These are phyloP conservation scores for Intellagama lesueurii DNA, from an alignment of 2,797 vertebrate species.

Conservation along the genomic window DNA sequence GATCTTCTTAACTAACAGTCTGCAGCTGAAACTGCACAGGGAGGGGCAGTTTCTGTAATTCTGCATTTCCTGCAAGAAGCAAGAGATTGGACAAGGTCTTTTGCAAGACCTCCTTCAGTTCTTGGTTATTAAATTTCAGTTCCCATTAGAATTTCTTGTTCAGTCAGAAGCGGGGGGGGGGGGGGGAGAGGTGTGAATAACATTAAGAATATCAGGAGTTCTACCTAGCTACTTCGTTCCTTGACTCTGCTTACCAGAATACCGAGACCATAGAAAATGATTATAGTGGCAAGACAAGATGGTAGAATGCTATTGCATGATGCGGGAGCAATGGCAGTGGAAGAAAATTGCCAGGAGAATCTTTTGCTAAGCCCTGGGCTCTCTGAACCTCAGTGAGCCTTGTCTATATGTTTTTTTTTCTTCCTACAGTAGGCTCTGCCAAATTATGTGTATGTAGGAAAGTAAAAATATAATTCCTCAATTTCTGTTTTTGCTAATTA, in stretches of 20 bases:
- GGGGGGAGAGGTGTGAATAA: too few relatives aligned
- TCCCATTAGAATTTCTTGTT: neutral
- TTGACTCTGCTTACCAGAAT: neutral
- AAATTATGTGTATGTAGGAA: neutral
- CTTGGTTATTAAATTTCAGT: neutral
- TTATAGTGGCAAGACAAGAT: neutral
- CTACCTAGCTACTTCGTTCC: neutral
- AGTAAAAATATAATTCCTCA: neutral
- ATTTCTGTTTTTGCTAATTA: slow-evolving; percentile 32
- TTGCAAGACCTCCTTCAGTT: neutral
- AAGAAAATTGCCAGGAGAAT: too few relatives aligned
- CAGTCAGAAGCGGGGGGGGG: too few relatives aligned
- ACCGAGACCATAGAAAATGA: neutral
- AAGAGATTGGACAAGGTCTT: neutral
- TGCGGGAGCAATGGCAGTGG: too few relatives aligned
- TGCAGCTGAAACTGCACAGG: neutral
- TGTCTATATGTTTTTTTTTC: too few relatives aligned
- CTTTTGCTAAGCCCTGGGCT: neutral
- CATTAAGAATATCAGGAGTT: neutral
- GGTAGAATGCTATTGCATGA: neutral
- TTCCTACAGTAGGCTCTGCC: neutral
- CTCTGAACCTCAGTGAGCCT: neutral
- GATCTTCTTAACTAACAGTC: neutral
- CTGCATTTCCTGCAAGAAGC: neutral
- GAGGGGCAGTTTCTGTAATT: neutral